Percentiles rank a stretch among this genome's conserved stretches.
These are phyloP conservation scores for Trichogramma pretiosum DNA, from an alignment of 1,140 invertebrate species.

Conservation along the genomic window DNA sequence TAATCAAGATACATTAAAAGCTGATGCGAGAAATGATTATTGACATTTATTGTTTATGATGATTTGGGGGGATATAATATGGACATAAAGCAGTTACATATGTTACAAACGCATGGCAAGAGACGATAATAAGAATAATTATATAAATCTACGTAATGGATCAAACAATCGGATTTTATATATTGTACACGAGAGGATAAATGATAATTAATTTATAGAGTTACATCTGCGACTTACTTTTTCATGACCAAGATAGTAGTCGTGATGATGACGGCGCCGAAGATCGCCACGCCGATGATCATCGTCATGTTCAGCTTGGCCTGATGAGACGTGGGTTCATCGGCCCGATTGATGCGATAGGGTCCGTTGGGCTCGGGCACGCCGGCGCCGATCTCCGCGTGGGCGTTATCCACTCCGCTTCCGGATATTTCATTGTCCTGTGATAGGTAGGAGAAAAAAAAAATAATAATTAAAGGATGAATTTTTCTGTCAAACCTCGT, in stretches of 20 bases:
- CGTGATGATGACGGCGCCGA: slow-evolving; percentile 81
- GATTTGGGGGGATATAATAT: no score
- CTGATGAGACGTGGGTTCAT: slow-evolving; percentile 54
- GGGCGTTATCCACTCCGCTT: slow-evolving; percentile 45
- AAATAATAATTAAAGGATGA: no score
- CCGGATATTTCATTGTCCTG: slow-evolving; percentile 52
- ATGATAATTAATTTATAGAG: no score
- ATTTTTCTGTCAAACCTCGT: not conserved
- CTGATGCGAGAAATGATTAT: no score
- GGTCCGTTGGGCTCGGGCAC: slow-evolving; percentile 57
- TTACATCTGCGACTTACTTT: slow-evolving; percentile 74
- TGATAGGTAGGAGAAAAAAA: slow-evolving; percentile 38
- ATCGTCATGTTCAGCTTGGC: slow-evolving; percentile 74
- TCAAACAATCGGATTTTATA: no score
- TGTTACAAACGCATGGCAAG: no score
- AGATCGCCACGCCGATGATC: slow-evolving; percentile 81
- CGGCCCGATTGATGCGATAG: slow-evolving; percentile 55
- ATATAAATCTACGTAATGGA: no score
- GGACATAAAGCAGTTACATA: no score
- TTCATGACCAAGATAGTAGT: slow-evolving; percentile 73
- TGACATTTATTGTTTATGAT: no score
- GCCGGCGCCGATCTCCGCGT: slow-evolving; percentile 48
- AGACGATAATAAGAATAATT: no score
- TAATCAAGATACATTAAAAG: no score
- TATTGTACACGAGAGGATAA: no score